These are phyloP conservation scores for Ochotona curzoniae DNA, from an alignment of 2,113 vertebrate genomes.

Conservation along the genomic window DNA sequence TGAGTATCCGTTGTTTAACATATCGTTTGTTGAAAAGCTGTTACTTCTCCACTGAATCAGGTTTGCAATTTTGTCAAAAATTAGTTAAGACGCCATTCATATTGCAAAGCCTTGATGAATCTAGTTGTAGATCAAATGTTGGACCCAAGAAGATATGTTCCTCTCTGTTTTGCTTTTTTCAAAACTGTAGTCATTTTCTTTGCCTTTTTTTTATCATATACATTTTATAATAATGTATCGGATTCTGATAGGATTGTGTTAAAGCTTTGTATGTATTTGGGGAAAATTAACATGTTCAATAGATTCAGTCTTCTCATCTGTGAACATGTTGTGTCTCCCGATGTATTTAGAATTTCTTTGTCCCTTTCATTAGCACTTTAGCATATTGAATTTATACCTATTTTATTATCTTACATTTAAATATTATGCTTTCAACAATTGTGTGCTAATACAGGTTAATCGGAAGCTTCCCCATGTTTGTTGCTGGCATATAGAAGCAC, in stretches of 20 bases:
- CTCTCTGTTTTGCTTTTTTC: not conserved
- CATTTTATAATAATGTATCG: not conserved
- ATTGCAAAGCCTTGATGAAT: not conserved
- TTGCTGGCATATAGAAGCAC: not conserved
- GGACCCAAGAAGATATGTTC: no score
- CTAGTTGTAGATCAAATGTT: not conserved
- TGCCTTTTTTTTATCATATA: not conserved
- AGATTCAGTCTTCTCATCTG: not conserved
- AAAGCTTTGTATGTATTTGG: not conserved
- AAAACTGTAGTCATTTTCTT: not conserved
- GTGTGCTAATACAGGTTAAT: not conserved
- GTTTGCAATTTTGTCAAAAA: not conserved
- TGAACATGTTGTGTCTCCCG: not conserved
- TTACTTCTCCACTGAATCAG: not conserved
- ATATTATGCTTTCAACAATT: not conserved
- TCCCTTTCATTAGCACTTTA: not conserved
- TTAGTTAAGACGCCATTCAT: not conserved
- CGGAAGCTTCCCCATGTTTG: not conserved
- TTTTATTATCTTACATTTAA: not conserved
- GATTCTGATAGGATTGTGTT: not conserved
- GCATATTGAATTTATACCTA: not conserved
- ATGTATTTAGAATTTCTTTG: not conserved
- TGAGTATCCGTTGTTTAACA: not conserved
- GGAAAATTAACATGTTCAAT: not conserved
- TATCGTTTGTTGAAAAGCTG: not conserved